Conservation (phyloP, 2,888 invertebrate genomes). For the Meliscaeva auricollis region DNA sequence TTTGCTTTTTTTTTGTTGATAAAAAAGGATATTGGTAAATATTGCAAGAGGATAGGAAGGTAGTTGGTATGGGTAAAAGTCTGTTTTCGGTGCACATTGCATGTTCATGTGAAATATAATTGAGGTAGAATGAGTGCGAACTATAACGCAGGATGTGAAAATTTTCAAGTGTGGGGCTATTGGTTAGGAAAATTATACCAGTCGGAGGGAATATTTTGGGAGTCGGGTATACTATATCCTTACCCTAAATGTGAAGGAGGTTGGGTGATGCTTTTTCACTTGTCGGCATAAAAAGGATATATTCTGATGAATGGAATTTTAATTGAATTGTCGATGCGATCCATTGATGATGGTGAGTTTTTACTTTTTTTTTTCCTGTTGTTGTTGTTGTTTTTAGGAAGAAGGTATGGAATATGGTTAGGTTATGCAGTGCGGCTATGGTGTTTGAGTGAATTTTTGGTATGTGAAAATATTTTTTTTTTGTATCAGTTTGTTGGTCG, state of each 20-base stretch:
- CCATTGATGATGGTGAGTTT: constrained; percentile 42
- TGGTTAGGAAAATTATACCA: constrained; percentile 15
- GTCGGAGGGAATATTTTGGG: not conserved
- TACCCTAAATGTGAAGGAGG: not conserved
- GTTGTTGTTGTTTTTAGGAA: not conserved
- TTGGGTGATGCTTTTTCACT: constrained; percentile 60
- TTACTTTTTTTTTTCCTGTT: not conserved
- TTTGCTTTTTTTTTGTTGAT: not conserved
- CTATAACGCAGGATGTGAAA: not conserved
- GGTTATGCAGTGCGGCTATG: constrained; percentile 22
- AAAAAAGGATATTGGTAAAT: constrained; percentile 49
- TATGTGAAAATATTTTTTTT: constrained; percentile 8
- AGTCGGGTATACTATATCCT: not conserved
- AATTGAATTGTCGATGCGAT: constrained; percentile 72
- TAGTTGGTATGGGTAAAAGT: not conserved
- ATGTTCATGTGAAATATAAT: constrained; percentile 55
- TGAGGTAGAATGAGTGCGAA: constrained; percentile 37
- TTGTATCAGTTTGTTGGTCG: not conserved
- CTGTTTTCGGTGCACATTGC: constrained; percentile 41
- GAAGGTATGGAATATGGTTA: not conserved
- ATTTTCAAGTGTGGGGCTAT: constrained; percentile 18
- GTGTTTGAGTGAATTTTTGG: constrained; percentile 58
- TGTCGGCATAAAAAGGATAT: constrained; percentile 68
- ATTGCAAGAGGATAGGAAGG: not conserved
- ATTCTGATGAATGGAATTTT: constrained; percentile 72